A percentile compares a stretch with the other conserved stretches of the same genome.
phyloP scores from a whole-genome alignment of 2,888 invertebrate species.

The Drosophila leonis region DNA sequence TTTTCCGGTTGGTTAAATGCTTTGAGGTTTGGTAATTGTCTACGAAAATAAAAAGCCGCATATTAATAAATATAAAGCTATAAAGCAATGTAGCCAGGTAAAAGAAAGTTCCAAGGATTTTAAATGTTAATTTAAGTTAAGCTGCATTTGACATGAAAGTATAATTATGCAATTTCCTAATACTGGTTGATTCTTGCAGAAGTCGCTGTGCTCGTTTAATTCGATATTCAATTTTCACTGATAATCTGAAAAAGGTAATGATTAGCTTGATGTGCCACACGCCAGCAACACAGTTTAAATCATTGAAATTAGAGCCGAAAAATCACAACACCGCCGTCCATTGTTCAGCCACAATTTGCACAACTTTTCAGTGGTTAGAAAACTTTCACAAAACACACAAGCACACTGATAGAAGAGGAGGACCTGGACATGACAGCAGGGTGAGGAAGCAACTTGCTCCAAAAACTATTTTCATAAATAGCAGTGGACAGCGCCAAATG shows the following conservation, averaged over 20 bases:
- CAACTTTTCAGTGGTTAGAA: slow-evolving; percentile 77
- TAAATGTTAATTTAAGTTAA: neutral
- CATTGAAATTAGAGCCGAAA: slow-evolving; percentile 71
- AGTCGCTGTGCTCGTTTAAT: slow-evolving; percentile 20
- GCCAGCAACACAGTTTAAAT: slow-evolving; percentile 37
- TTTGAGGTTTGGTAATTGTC: neutral
- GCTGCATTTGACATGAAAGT: slow-evolving; percentile 43
- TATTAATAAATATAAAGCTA: slow-evolving; percentile 10
- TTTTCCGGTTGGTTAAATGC: neutral
- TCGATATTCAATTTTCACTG: slow-evolving; percentile 30
- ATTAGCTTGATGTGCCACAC: slow-evolving; percentile 53
- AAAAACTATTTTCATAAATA: slow-evolving; percentile 79
- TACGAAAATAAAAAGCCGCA: slow-evolving; percentile 9
- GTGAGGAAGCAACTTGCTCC: slow-evolving; percentile 45
- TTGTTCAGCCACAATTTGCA: slow-evolving; percentile 74
- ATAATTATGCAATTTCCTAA: slow-evolving; percentile 44
- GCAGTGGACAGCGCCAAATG: slow-evolving; percentile 63
- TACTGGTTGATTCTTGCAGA: neutral
- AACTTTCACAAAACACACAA: slow-evolving; percentile 55
- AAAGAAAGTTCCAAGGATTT: slow-evolving; percentile 4
- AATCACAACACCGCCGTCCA: slow-evolving; percentile 68
- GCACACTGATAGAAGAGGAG: slow-evolving; percentile 7
- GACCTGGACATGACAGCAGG: neutral
- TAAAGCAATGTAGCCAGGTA: slow-evolving; percentile 1
- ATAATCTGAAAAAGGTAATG: slow-evolving; percentile 37